A percentile compares a stretch with the other conserved stretches of the same genome.
Conservation (phyloP, 2,888 invertebrate species). For the Drosophila borealis region DNA sequence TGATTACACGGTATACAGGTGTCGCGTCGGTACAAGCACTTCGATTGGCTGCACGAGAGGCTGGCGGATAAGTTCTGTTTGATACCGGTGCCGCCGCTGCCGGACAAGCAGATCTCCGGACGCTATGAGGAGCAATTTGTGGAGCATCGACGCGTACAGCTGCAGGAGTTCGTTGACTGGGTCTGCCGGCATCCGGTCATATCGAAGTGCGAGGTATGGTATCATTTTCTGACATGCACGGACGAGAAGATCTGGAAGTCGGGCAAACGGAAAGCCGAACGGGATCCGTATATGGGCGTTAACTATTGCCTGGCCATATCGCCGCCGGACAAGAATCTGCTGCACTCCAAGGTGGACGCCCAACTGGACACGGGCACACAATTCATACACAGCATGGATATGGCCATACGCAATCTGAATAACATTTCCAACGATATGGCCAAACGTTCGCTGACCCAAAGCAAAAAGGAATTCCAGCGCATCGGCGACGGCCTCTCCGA, state of each 20-base stretch:
- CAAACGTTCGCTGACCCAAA: constrained; percentile 91
- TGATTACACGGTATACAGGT: constrained; percentile 69
- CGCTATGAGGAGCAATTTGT: constrained; percentile 99
- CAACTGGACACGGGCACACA: constrained; percentile 93
- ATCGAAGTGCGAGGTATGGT: constrained; percentile 96
- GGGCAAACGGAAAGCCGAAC: constrained; percentile 97
- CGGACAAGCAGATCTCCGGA: constrained; percentile 99
- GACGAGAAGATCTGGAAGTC: constrained; percentile 99
- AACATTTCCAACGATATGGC: constrained; percentile 93
- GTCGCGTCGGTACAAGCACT: constrained; percentile 98
- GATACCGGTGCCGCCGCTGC: constrained; percentile 97
- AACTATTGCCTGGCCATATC: constrained; percentile 96
- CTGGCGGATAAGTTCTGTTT: constrained; percentile 97
- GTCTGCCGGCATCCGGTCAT: constrained; percentile 98
- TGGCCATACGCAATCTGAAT: constrained; percentile 93
- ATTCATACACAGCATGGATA: constrained; percentile 94
- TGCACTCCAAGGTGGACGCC: constrained; percentile 91
- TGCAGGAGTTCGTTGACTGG: constrained; percentile 98
- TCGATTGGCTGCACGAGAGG: constrained; percentile 99
- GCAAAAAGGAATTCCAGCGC: constrained; percentile 93
- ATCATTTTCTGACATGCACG: constrained; percentile 98
- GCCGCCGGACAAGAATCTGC: constrained; percentile 92
- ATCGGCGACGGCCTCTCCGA: constrained; percentile 94
- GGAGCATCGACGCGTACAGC: constrained; percentile 95
- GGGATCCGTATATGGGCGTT: constrained; percentile 95